Conservation (phyloP, 2,113 vertebrate species). For the Gymnobelideus leadbeateri region DNA sequence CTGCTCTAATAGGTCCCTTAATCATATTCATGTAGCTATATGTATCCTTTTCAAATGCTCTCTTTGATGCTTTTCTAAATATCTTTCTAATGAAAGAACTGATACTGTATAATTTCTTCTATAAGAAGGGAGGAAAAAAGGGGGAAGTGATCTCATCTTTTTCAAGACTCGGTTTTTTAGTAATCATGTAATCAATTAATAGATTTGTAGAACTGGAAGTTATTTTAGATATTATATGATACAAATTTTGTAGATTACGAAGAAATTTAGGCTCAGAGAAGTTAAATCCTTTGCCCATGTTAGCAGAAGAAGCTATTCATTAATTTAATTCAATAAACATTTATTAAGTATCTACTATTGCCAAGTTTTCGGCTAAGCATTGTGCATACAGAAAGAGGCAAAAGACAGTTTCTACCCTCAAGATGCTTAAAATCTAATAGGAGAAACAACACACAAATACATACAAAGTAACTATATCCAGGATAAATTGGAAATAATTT, state of each 20-base stretch:
- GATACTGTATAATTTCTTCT: not conserved
- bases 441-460: not conserved
- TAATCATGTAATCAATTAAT: not conserved
- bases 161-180: not conserved
- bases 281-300: not conserved
- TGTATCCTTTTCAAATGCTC: constrained; percentile 47
- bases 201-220: not conserved
- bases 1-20: not conserved
- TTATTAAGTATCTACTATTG: not conserved
- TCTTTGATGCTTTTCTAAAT: constrained; percentile 33
- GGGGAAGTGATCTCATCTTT: not conserved
- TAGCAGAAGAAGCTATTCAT: not conserved
- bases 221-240: not conserved
- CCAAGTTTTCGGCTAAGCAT: not conserved
- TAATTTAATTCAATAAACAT: not conserved
- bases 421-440: not conserved
- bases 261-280: not conserved
- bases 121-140: constrained; percentile 3
- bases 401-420: not conserved
- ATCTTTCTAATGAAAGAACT: constrained; percentile 22
- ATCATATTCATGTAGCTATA: constrained; percentile 19
- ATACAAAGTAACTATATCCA: not conserved
- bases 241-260: not conserved
- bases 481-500: not conserved
- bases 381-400: not conserved